Base-by-base conservation (phyloP, 2,113 vertebrate species). In the Oryzias celebensis region DNA sequence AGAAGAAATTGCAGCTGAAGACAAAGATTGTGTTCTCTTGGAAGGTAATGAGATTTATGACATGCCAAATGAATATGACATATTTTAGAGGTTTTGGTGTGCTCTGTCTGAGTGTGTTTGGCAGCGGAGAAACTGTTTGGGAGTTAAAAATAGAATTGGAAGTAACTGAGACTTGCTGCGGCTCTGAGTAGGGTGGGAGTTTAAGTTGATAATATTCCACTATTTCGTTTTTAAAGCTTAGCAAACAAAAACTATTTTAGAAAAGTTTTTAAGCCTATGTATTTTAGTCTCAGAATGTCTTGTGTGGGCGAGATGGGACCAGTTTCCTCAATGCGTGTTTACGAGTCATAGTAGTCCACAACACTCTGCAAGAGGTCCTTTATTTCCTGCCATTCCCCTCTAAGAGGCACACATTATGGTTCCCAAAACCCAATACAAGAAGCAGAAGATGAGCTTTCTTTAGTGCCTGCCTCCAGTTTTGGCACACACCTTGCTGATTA, bases 141-240 rank as follows among this genome's bases (percentile, higher is more conserved):
- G 45, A 81, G 85, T 83, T 90, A 91, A 85, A 86, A 92, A 90
- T 92, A 92, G 86, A 61, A 43, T 56, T 80, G 77, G 72, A 74
- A 77, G 75, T 75, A 68, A 71, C 81, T 71, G 73, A 83, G 80
- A 82, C 61, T 26, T 62, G 62, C 56, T 60, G 80, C 43, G 57
- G 69, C 74, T 70, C 68, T 59, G 58, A 82, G 73, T 31, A 48
- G 76, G 46, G 69, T 76, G 75, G 3, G 64, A 41, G 55, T 43
- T 57, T 47, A 56, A 64, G 68, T 20, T 31, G 14, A 1, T 74
- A 64, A 73, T 22, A 13, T 51, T 55, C 46, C 48, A 20, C 56
- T 17, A 5, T 41, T 51, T 22, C 4, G 14, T 47, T n/a, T 59
- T 70, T 24, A 0, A 36, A 36, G 36, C 36, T 36, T 36, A 36